Conservation (phyloP, 2,797 vertebrate species). For the Acrossocheilus wenchowensis region DNA sequence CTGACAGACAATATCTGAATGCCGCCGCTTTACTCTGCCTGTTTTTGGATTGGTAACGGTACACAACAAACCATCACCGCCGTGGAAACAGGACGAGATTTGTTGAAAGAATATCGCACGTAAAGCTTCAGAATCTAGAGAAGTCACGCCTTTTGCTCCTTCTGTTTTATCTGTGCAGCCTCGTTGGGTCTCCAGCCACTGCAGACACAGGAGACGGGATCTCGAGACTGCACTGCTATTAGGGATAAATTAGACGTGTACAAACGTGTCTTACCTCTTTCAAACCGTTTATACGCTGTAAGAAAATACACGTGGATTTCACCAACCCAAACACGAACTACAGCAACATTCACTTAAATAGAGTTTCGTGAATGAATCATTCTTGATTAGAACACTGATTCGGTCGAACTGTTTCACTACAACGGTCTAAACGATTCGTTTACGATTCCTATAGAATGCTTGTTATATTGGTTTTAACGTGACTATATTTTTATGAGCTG, state of each 20-base stretch:
- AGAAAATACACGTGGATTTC: no score
- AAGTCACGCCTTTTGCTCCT: conserved; percentile 78
- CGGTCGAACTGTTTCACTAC: neutral
- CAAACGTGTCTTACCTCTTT: neutral
- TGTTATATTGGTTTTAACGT: neutral
- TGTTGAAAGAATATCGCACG: conserved; percentile 83
- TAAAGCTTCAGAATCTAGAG: conserved; percentile 69
- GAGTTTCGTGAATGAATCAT: neutral
- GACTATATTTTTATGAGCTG: neutral
- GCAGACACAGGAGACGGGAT: conserved; percentile 63
- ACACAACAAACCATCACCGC: conserved; percentile 65
- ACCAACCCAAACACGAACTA: neutral
- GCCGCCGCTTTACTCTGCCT: conserved; percentile 70
- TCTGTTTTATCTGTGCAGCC: conserved; percentile 72
- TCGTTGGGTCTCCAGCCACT: conserved; percentile 67
- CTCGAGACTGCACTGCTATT: conserved; percentile 54
- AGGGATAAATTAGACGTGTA: no score
- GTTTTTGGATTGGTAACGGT: conserved; percentile 73
- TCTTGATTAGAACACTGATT: neutral
- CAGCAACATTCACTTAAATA: neutral
- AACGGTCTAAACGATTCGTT: neutral
- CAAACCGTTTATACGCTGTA: neutral
- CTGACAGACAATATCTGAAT: conserved; percentile 73
- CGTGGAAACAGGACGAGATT: conserved; percentile 73
- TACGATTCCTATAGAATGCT: neutral